Percentiles rank a stretch among this genome's conserved stretches.
phyloP scores from a whole-genome alignment of 2,113 vertebrate genomes.

The Microcebus murinus region DNA sequence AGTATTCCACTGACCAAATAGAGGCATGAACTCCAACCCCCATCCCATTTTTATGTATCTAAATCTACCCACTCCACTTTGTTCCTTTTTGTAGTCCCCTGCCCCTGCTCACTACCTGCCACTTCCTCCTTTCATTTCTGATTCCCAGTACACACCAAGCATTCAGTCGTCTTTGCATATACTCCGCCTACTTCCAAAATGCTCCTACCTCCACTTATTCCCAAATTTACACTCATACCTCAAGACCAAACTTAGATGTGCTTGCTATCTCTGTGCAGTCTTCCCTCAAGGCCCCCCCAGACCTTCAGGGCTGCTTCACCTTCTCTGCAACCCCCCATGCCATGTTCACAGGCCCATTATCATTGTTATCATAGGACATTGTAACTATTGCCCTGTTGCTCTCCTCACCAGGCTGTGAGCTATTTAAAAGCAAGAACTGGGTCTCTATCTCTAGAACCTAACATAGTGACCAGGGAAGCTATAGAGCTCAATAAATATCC shows the following conservation, averaged over 20 bases:
- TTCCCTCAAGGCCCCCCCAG: not conserved
- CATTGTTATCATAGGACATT: not conserved
- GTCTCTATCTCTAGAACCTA: not conserved
- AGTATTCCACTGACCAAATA: not conserved
- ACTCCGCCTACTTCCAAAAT: not conserved
- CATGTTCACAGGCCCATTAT: not conserved
- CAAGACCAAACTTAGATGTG: not conserved
- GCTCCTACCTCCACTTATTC: not conserved
- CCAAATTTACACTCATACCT: not conserved
- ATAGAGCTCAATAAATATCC: not conserved
- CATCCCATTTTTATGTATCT: not conserved
- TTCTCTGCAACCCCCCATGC: rapidly evolving
- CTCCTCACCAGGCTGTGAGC: not conserved
- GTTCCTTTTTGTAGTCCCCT: not conserved
- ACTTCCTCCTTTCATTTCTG: not conserved
- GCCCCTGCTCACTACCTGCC: not conserved
- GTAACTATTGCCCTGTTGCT: not conserved
- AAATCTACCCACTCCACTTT: not conserved
- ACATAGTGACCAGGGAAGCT: not conserved
- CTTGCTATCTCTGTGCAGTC: not conserved
- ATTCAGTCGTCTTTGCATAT: not conserved
- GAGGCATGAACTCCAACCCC: not conserved
- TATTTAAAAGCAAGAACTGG: not conserved
- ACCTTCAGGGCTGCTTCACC: rapidly evolving
- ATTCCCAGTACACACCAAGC: not conserved